Evolutionary conservation across 2,797 vertebrate genomes (phyloP).

Genomic region (Jordanella pulchra): DNA sequence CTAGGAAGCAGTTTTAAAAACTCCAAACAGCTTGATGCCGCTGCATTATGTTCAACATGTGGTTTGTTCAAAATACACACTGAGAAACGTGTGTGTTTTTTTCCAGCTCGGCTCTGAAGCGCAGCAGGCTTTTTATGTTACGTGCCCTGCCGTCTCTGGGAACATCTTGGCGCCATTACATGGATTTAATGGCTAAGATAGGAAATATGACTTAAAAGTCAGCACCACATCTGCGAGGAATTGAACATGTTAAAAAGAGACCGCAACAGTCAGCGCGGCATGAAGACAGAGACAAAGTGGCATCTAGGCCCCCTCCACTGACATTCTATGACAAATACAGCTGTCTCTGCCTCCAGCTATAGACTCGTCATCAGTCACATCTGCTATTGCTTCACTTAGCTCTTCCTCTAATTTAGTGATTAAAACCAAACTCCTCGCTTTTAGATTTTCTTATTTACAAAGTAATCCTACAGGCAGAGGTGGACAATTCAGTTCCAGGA

Average conservation of each 20-base stretch:
- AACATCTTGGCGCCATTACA: slow-evolving; percentile 78
- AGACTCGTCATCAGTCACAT: slow-evolving; percentile 40
- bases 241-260: slow-evolving; percentile 70
- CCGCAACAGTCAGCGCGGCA: slow-evolving; percentile 73
- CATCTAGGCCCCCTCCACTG: slow-evolving; percentile 44
- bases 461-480: slow-evolving; percentile 15
- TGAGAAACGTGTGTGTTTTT: slow-evolving; percentile 25
- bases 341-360: slow-evolving; percentile 24
- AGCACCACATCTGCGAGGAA: slow-evolving; percentile 78
- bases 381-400: slow-evolving; percentile 16
- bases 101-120: slow-evolving; percentile 29
- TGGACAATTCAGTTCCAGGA: neutral
- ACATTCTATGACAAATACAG: slow-evolving; percentile 47
- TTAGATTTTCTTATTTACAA: slow-evolving; percentile 6
- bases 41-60: slow-evolving; percentile 32
- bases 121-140: slow-evolving; percentile 47
- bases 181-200: slow-evolving; percentile 74
- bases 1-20: slow-evolving; percentile 36
- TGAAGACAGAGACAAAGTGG: slow-evolving; percentile 70
- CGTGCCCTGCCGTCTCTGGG: slow-evolving; percentile 53
- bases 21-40: slow-evolving; percentile 34
- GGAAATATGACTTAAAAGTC: slow-evolving; percentile 78
- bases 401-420: slow-evolving; percentile 11
- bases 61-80: slow-evolving; percentile 44
- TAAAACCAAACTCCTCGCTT: slow-evolving; percentile 1